Evolutionary conservation across 2,888 invertebrate species (phyloP).

Genomic region (Megastigmus dorsalis): DNA sequence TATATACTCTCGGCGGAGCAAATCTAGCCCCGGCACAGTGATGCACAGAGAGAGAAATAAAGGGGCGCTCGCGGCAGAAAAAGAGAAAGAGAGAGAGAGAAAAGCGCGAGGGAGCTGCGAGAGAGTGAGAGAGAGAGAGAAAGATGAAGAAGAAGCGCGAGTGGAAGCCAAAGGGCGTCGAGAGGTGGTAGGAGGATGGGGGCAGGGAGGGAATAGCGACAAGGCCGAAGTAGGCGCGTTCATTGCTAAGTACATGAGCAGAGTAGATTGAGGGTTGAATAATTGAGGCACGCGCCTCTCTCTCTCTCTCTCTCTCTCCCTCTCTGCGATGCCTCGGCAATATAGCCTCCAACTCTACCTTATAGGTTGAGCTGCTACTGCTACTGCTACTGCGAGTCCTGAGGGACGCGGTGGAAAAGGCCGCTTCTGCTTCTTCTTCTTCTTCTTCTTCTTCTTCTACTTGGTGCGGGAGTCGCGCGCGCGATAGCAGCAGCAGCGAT

Average conservation of each 20-base stretch:
- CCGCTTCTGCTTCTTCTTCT: too few species aligned
- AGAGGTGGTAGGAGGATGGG: not conserved
- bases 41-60: not conserved
- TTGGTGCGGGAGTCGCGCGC: not conserved
- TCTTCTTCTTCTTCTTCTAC: too few species aligned
- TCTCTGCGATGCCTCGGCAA: too few species aligned
- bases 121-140: not conserved
- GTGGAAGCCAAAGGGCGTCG: not conserved
- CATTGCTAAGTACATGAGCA: slow-evolving; percentile 22
- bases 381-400: too few species aligned
- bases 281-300: too few species aligned
- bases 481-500: not conserved
- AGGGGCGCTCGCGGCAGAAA: not conserved
- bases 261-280: slow-evolving; percentile 53
- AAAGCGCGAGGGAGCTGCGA: not conserved
- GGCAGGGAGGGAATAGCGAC: not conserved
- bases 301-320: too few species aligned
- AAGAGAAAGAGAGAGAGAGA: not conserved
- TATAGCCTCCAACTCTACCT: too few species aligned
- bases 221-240: not conserved
- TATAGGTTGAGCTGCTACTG: too few species aligned
- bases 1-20: too few species aligned
- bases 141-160: not conserved
- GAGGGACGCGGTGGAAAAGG: too few species aligned
- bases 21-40: not conserved